Conservation (phyloP, 2,113 vertebrate species). For the Chinchilla lanigera region DNA sequence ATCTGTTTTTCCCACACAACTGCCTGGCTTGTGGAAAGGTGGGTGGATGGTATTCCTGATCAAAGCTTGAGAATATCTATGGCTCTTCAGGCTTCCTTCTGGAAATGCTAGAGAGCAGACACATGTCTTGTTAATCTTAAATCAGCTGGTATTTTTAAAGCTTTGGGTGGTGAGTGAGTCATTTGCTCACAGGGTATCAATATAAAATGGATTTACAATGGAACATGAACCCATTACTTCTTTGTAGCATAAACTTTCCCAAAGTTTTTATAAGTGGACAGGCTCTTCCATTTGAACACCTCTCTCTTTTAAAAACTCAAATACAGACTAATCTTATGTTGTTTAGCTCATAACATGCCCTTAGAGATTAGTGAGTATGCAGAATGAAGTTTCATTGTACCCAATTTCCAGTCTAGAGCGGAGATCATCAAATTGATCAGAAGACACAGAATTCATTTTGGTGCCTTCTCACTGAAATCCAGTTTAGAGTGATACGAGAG, state of each 20-base stretch:
- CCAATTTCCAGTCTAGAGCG: background rate
- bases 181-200: background rate
- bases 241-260: background rate
- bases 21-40: background rate
- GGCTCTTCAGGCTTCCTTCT: background rate
- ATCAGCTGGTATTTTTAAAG: background rate
- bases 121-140: background rate
- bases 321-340: background rate
- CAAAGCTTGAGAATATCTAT: background rate
- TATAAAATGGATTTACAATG: background rate
- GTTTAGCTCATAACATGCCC: background rate
- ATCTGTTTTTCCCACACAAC: background rate
- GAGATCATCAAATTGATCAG: background rate
- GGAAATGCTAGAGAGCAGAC: slow-evolving; percentile 8
- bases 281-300: background rate
- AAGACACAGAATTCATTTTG: background rate
- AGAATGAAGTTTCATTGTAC: background rate
- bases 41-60: background rate
- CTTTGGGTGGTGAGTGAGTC: background rate
- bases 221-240: background rate
- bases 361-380: background rate
- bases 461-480: slow-evolving; percentile 32
- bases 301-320: background rate
- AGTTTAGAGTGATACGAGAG: background rate
- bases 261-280: background rate